Evolutionary conservation across 2,888 invertebrate species (phyloP).

Genomic region (Netelia inedita): DNA sequence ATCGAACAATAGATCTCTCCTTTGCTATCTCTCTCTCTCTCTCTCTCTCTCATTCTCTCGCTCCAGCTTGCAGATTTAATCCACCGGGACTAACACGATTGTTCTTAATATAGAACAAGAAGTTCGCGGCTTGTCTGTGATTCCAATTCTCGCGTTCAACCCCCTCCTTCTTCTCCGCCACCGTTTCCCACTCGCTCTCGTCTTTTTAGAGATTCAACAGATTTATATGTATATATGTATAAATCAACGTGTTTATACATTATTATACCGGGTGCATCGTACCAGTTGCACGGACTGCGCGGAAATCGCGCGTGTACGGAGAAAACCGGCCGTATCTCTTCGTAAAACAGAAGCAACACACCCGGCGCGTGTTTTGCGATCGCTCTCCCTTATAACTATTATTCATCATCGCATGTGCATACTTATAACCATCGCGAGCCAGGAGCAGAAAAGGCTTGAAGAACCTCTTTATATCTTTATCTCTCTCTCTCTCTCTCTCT

Average conservation of each 20-base stretch:
- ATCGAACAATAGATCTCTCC: slow-evolving; percentile 66
- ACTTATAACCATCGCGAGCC: background rate
- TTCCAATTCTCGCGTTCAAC: slow-evolving; percentile 55
- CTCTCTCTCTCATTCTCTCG: background rate
- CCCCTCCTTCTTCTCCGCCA: background rate
- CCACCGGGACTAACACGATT: slow-evolving; percentile 54
- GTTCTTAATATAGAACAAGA: slow-evolving; percentile 65
- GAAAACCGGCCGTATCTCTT: background rate
- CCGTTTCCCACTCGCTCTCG: background rate
- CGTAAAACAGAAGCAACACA: slow-evolving; percentile 29
- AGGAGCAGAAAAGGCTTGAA: slow-evolving; percentile 9
- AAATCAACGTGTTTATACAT: slow-evolving; percentile 29
- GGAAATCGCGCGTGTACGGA: slow-evolving; percentile 19
- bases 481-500: background rate
- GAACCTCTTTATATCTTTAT: background rate
- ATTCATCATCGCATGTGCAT: slow-evolving; percentile 37
- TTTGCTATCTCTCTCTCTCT: slow-evolving; percentile 9
- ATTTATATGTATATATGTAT: slow-evolving; percentile 3
- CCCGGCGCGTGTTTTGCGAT: slow-evolving; percentile 36
- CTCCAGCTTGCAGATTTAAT: slow-evolving; percentile 53
- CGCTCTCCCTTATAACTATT: slow-evolving; percentile 13
- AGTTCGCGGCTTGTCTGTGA: slow-evolving; percentile 56
- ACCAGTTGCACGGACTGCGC: slow-evolving; percentile 21
- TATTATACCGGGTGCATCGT: slow-evolving; percentile 31
- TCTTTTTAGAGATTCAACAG: background rate